These are phyloP conservation scores for Sakesphorus luctuosus DNA, from an alignment of 2,113 vertebrate genomes.

Conservation along the genomic window DNA sequence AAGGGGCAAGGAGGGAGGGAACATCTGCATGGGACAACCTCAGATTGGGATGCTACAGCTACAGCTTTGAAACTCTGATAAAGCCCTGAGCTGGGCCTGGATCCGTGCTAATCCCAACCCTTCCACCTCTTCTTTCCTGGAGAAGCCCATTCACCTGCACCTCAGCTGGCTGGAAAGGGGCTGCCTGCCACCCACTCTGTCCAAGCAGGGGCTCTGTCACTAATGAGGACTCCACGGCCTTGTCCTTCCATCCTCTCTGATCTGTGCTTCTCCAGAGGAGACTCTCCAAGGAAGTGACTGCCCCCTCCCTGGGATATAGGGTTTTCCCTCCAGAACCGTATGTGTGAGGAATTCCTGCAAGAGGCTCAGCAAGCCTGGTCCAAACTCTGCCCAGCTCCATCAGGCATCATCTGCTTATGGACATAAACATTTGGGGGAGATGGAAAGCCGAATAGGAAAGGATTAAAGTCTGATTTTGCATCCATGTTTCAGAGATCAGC, in stretches of 20 bases:
- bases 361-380: neutral
- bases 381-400: conserved; percentile 52
- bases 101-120: neutral
- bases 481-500: conserved; percentile 17
- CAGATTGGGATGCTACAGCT: neutral
- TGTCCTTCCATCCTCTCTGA: neutral
- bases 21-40: neutral
- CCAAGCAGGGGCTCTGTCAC: neutral
- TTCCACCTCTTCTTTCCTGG: neutral
- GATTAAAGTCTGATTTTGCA: conserved; percentile 17
- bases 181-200: neutral
- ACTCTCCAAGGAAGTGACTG: neutral
- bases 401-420: conserved; percentile 11
- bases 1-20: neutral
- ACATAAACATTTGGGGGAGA: neutral
- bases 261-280: neutral
- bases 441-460: conserved; percentile 16
- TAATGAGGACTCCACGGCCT: neutral
- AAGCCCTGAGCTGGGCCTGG: neutral
- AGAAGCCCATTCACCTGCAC: neutral
- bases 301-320: neutral
- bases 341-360: conserved; percentile 21
- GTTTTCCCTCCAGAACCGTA: neutral
- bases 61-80: neutral
- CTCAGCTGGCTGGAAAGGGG: neutral